phyloP scores from a whole-genome alignment of 2,113 vertebrate genomes.

The Sturnira hondurensis region DNA sequence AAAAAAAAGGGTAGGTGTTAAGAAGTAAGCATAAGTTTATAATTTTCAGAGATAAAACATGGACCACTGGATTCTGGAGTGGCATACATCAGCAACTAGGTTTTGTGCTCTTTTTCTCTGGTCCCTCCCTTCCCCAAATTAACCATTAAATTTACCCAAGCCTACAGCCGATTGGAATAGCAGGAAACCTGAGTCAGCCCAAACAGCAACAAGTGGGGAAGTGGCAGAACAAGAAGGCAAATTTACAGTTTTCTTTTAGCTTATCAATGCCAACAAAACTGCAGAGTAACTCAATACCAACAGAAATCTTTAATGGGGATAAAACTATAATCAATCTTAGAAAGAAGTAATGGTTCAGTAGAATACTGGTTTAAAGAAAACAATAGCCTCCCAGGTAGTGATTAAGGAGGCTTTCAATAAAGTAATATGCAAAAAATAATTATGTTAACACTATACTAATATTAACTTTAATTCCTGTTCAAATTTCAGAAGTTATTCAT shows the following conservation, averaged over 20 bases:
- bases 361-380: slow-evolving; percentile 26
- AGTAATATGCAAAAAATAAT: slow-evolving; percentile 36
- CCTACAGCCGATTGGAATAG: neutral
- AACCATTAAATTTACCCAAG: neutral
- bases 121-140: neutral
- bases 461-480: slow-evolving; percentile 9
- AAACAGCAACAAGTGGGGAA: neutral
- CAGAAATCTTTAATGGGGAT: neutral
- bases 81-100: neutral
- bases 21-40: neutral
- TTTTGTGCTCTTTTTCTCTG: neutral
- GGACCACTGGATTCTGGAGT: neutral
- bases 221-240: neutral
- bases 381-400: neutral
- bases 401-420: neutral
- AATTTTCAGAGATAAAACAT: neutral
- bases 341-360: slow-evolving; percentile 7
- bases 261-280: neutral
- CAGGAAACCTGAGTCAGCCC: neutral
- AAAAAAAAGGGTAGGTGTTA: neutral
- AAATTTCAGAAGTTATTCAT: slow-evolving; percentile 1
- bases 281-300: neutral
- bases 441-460: slow-evolving; percentile 28
- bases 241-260: neutral
- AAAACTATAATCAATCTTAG: neutral